phyloP scores from a whole-genome alignment of 2,113 vertebrate genomes.

The Enhydra lutris region DNA sequence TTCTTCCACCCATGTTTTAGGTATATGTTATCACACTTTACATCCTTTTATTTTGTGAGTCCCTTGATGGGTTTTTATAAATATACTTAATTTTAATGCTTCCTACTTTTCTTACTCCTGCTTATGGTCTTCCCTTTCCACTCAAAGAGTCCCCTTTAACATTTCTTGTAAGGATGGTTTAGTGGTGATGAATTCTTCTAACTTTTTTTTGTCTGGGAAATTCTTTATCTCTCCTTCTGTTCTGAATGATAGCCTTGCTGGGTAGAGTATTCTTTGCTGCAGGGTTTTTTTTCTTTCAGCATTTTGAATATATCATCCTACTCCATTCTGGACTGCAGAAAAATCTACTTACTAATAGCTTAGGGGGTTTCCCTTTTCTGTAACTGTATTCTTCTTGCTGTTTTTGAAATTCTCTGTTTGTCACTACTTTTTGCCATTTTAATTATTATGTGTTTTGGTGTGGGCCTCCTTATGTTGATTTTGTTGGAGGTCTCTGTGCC shows the following conservation, averaged over 20 bases:
- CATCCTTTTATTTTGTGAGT: background rate
- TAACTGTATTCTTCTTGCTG: background rate
- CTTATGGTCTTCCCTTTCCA: background rate
- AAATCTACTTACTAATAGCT: background rate
- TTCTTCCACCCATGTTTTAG: background rate
- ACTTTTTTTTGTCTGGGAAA: background rate
- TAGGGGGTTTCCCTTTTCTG: background rate
- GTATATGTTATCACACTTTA: background rate
- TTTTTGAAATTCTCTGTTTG: background rate
- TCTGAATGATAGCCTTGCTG: background rate
- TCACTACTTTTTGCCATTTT: background rate
- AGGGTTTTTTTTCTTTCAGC: background rate
- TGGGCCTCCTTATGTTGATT: background rate
- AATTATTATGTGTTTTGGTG: background rate
- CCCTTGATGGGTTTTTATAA: background rate
- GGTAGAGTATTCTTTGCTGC: background rate
- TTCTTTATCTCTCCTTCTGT: background rate
- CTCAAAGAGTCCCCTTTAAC: background rate
- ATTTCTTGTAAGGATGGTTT: background rate
- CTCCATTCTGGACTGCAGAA: background rate
- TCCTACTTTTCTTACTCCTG: background rate
- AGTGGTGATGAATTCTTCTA: background rate
- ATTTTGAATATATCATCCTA: background rate
- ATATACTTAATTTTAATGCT: background rate
- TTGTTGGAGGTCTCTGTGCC: background rate